Base-by-base conservation (phyloP, 2,888 invertebrate species). In the Lordiphosa fenestrarum region DNA sequence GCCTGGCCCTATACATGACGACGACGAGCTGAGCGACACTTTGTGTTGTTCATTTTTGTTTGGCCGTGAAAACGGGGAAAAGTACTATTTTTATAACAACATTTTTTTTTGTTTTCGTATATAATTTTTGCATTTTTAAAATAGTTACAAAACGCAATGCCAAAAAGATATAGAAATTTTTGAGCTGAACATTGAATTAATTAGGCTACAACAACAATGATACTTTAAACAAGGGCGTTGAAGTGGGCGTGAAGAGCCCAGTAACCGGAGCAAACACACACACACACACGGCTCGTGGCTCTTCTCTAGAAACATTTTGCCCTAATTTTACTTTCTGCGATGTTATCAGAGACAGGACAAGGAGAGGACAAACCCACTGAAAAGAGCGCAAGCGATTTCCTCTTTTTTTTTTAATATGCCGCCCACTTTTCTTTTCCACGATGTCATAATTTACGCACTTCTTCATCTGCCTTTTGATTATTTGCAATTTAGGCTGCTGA, bases 361-460 rank as follows among this genome's bases (percentile, higher is more conserved):
- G 62, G 55, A 62, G 55, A 63, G 56, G 48, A 58, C 58, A 50
- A 41, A 23, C 61, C 40, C 48, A 53, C 58, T 51, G 55, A 50
- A 48, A 57, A 46, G 60, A 64, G 51, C 54, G 64, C 38, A 48
- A 55, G 62, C 64, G 62, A 66, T 71, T 76, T 65, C 53, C 51
- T 53, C 57, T 68, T 38, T 21, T 40, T 30, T 49, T 30, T 46
- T 53, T n/a, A 40, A 46, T 36, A 23, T 23, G 46, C 51, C 39
- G 39, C 47, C 36, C 42, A 39, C 47, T 48, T 25, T 42, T 47
- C 23, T 41, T 35, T 13, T 9, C 19, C 30, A 38, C 62, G 61
- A 76, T 78, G 68, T 76, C 83, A 83, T 78, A 78, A 83, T 83
- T 78, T 80, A 83, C 81, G 83, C 83, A 83, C 78, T 83, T 83